Conservation (phyloP, 92 coral and sea anemone species). For the Zoanthus gigantus region DNA sequence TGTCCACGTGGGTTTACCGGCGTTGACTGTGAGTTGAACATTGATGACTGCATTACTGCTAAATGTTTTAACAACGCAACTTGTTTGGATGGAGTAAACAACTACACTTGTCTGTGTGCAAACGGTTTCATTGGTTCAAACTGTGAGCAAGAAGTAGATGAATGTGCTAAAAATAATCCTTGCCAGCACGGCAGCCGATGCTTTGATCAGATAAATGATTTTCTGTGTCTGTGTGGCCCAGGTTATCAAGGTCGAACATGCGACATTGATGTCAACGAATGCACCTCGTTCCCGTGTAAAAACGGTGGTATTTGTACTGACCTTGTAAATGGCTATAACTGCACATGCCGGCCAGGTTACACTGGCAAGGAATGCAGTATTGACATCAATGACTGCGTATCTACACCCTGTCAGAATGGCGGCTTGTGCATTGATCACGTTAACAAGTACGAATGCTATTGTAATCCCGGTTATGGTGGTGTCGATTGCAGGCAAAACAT, state of each 20-base stretch:
- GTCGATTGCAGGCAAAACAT: constrained; percentile 73
- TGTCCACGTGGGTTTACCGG: constrained; percentile 79
- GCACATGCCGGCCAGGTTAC: constrained; percentile 78
- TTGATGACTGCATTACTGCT: constrained; percentile 74
- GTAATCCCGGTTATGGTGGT: constrained; percentile 86
- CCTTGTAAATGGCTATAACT: constrained; percentile 72
- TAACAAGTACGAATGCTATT: constrained; percentile 72
- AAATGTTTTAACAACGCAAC: constrained; percentile 79
- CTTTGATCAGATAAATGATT: constrained; percentile 74
- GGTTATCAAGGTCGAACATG: constrained; percentile 90
- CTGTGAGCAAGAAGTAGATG: constrained; percentile 72
- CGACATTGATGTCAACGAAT: constrained; percentile 81
- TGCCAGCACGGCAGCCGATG: constrained; percentile 77
- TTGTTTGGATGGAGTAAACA: constrained; percentile 70
- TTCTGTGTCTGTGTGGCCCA: constrained; percentile 69
- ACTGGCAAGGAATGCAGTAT: constrained; percentile 68
- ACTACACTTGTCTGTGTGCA: constrained; percentile 74
- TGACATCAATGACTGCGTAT: constrained; percentile 69
- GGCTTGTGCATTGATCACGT: constrained; percentile 80
- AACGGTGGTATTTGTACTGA: constrained; percentile 75
- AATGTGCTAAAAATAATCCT: constrained; percentile 61
- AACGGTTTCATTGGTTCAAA: constrained; percentile 67
- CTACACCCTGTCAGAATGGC: constrained; percentile 68
- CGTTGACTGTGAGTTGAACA: constrained; percentile 75
- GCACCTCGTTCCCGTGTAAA: constrained; percentile 76